These are phyloP conservation scores for Empidonax traillii DNA, from an alignment of 2,113 vertebrate genomes.

Conservation along the genomic window DNA sequence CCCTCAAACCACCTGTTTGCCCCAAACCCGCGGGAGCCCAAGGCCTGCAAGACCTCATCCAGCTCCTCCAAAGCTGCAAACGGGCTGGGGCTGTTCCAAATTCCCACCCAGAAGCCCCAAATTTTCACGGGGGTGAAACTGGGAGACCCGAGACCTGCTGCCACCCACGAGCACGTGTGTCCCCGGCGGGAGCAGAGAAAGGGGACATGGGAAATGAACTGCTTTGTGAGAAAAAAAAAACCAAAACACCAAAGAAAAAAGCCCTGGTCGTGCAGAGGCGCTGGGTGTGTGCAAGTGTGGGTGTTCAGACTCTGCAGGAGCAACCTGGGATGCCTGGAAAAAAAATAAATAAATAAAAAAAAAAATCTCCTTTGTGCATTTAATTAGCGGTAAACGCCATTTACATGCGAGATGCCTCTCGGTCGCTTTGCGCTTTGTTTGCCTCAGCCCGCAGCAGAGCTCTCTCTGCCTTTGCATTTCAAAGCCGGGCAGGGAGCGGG, in stretches of 20 bases:
- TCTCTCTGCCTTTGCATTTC: constrained; percentile 46
- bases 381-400: constrained; percentile 10
- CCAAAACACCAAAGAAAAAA: background rate
- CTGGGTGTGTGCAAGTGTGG: constrained; percentile 45
- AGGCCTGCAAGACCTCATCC: background rate
- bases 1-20: background rate
- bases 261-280: background rate
- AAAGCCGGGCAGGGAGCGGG: constrained; percentile 6
- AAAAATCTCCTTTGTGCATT: constrained; percentile 44
- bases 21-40: background rate
- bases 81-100: fast-evolving
- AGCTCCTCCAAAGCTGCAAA: background rate
- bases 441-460: background rate
- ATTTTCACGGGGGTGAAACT: fast-evolving
- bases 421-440: background rate
- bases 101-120: fast-evolving
- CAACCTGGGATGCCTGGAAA: constrained; percentile 44
- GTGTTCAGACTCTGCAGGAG: constrained; percentile 31
- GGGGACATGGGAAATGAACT: background rate
- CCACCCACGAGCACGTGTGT: fast-evolving
- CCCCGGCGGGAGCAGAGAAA: background rate
- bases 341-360: too few relatives aligned
- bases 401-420: constrained; percentile 48
- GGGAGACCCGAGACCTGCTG: fast-evolving
- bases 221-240: constrained; percentile 6